These are phyloP conservation scores for Chelidonichthys spinosus DNA, from an alignment of 2,797 vertebrate genomes.

Conservation along the genomic window DNA sequence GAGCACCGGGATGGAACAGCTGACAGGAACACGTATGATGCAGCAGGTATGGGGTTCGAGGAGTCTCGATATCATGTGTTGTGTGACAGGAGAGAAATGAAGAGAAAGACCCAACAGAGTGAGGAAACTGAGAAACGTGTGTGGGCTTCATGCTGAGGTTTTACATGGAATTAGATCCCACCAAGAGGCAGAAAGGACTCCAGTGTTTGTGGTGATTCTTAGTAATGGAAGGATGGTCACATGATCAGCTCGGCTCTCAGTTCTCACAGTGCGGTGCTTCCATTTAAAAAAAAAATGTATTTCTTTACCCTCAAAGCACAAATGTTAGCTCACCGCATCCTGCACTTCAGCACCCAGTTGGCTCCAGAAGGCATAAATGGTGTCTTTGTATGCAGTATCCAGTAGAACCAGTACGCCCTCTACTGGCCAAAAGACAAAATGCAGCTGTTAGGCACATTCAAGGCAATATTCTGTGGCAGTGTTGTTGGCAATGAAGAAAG, in stretches of 20 bases:
- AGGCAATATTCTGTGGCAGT: not conserved
- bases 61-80: conserved; percentile 6
- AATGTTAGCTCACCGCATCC: conserved; percentile 27
- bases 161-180: conserved; percentile 55
- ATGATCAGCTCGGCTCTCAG: conserved; percentile 34
- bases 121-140: conserved; percentile 15
- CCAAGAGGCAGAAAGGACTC: conserved; percentile 37
- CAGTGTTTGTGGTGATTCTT: conserved; percentile 30
- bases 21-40: conserved; percentile 21
- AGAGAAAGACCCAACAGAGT: not conserved
- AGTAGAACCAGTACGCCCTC: conserved; percentile 66
- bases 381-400: conserved; percentile 36
- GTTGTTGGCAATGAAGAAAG: conserved; percentile 15
- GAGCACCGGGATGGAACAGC: conserved; percentile 22
- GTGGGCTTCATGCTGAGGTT: conserved; percentile 47
- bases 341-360: conserved; percentile 33
- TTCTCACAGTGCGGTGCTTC: conserved; percentile 34
- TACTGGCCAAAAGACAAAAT: conserved; percentile 58
- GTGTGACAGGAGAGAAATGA: conserved; percentile 39
- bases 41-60: conserved; percentile 28
- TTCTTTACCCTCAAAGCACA: conserved; percentile 37
- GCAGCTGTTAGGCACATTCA: conserved; percentile 24
- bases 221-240: conserved; percentile 57
- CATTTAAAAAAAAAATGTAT: not conserved
- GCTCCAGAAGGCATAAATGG: conserved; percentile 30